A percentile compares a stretch with the other conserved stretches of the same genome.
These are phyloP conservation scores for Pycnomerus fuliginosus DNA, from an alignment of 2,888 invertebrate species.

Conservation along the genomic window DNA sequence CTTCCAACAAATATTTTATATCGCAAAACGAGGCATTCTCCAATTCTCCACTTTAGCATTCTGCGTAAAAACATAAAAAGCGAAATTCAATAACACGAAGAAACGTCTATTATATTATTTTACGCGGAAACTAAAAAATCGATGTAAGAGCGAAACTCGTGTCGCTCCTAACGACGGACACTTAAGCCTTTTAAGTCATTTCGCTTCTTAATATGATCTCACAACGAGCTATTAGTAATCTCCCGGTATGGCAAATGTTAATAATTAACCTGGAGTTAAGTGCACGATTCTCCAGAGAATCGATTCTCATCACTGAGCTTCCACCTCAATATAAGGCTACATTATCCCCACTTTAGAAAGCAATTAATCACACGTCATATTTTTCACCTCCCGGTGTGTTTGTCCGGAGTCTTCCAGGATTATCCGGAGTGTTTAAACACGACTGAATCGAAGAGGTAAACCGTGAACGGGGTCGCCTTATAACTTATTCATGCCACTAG, in stretches of 20 bases:
- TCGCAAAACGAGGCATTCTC: too few species aligned
- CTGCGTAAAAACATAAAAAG: too few species aligned
- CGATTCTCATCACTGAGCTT: too few species aligned
- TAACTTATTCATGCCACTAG: conserved; percentile 27
- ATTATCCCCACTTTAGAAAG: conserved; percentile 12
- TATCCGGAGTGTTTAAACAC: conserved; percentile 18
- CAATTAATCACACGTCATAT: conserved; percentile 17
- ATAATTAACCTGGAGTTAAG: conserved; percentile 16
- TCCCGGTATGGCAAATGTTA: conserved; percentile 6
- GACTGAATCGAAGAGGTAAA: conserved; percentile 18
- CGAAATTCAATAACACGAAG: too few species aligned
- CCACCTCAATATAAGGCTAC: conserved; percentile 10
- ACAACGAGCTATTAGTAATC: neutral
- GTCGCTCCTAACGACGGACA: too few species aligned
- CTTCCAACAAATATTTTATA: too few species aligned
- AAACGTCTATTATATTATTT: too few species aligned
- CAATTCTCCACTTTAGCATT: too few species aligned
- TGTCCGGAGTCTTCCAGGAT: conserved; percentile 15
- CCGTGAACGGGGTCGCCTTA: conserved; percentile 20
- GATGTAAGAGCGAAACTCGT: too few species aligned
- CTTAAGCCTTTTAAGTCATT: too few species aligned
- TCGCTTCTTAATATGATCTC: too few species aligned
- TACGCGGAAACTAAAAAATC: too few species aligned
- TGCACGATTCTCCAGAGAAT: conserved; percentile 9
- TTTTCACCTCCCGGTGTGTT: conserved; percentile 5